Base-by-base conservation (phyloP, 2,113 vertebrate genomes). In the Forbesichthys papilliferus region DNA sequence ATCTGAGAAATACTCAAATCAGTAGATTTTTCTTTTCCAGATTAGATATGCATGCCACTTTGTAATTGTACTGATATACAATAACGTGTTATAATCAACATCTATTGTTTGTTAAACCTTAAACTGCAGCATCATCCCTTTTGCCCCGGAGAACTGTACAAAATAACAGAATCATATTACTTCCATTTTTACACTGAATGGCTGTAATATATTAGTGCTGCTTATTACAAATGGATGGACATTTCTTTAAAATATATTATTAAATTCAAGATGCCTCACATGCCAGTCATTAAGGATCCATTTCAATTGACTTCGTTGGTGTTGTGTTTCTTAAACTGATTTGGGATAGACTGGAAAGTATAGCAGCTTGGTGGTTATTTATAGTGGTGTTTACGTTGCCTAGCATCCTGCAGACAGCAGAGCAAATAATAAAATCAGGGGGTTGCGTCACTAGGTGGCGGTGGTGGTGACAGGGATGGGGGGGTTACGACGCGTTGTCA, bases 401-500 rank as follows among this genome's bases (percentile, higher is more conserved):
- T 89, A 84, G 81, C 76, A 87, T 84, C 82, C 51, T 84, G 33
- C 57, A 84, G 90, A 87, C 86, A 83, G 84, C 79, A 86, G 89
- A 88, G 81, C 57, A 91, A 88, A 92, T 93, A 92, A 93, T 91
- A 93, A 92, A 93, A 92, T 90, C 72, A 48, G 49, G 60, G 33
- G 73, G 89, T 94, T 94, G 92, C 92, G 91, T 94, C 93, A 92
- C 27, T 61, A 3, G 59, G 9, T 13, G 48, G 60, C 2, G 62
- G 48, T 51, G 62, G 9, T 18, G 9, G 62, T 49, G 62, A 11
- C 13, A 18, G 7, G 48, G 47, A 18, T 10, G 16, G 47, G 48
- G 47, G 6, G 85, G 92, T 89, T 90, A 90, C 90, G 52, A 92
- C 90, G 90, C 91, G 92, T 93, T 93, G 93, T 91, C 91, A 90